A percentile compares a stretch with the other conserved stretches of the same genome.
These are phyloP conservation scores for Ctenopoma multispine DNA, from an alignment of 2,797 vertebrate genomes.

Conservation along the genomic window DNA sequence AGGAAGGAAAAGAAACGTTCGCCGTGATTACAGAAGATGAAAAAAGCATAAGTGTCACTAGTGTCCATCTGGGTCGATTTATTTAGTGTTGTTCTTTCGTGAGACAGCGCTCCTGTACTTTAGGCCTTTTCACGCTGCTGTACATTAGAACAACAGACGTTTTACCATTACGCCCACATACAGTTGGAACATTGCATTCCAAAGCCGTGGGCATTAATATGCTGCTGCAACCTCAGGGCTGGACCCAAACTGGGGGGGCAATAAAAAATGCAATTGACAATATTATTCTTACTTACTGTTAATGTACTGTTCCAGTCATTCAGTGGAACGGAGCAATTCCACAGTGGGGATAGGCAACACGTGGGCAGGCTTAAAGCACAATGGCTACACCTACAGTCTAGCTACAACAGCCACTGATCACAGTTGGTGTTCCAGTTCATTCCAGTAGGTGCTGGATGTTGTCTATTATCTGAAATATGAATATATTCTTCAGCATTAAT, in stretches of 20 bases:
- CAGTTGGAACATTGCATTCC: neutral
- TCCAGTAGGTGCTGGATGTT: too few species aligned
- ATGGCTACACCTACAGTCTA: neutral
- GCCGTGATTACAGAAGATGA: conserved; percentile 16
- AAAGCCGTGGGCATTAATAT: neutral
- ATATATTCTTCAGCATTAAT: too few species aligned
- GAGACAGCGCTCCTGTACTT: neutral
- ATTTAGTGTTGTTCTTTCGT: neutral
- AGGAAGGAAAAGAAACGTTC: conserved; percentile 1
- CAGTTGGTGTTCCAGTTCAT: neutral
- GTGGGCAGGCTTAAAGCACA: neutral
- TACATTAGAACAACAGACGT: too few species aligned
- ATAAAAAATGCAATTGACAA: neutral
- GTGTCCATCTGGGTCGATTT: neutral
- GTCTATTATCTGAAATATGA: too few species aligned
- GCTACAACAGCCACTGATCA: neutral
- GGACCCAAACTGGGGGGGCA: neutral
- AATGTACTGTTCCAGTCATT: neutral
- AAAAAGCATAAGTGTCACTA: neutral
- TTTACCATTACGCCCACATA: neutral
- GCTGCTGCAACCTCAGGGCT: neutral
- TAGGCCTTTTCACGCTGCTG: neutral
- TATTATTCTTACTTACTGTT: neutral
- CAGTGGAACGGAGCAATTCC: too few species aligned
- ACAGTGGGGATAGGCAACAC: too few species aligned